Evolutionary conservation across 2,888 invertebrate genomes (phyloP), one percentile per base, ranked within the genome.

Genomic region (Standfussiana lucernea): DNA sequence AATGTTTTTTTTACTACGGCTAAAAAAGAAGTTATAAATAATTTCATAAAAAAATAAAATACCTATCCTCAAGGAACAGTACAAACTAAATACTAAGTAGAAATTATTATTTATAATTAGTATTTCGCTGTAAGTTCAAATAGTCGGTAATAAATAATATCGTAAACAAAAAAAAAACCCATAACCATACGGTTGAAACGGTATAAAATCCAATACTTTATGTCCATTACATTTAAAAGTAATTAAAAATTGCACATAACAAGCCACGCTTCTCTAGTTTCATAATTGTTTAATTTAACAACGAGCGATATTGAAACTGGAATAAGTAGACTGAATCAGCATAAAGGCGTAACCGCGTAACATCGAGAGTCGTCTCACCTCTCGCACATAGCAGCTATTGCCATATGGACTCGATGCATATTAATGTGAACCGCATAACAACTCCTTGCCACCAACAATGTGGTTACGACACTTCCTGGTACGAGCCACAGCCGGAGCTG

Each of bases 381-480:
- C 90, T 90, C 89, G 87, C 88, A 89, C 87, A 89, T 89, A 89
- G 75, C 86, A 89, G 73, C 88, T 82, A 89, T 87, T 88, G 86
- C 88, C 88, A 88, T 89, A 88, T 87, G 92, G 90, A 92, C 93
- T 93, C 91, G 91, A 93, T 94, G 93, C 94, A 94, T 95, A 94
- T 93, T 94, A 94, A 95, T 94, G 92, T 87, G 91, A 89, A 93
- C 91, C 92, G 90, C 93, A 93, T 93, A 93, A 93, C 90, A 88
- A 91, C 93, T 92, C 91, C 91, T 91, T 92, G 90, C 89, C 88
- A 91, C 84, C 87, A 89, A 93, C 93, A 91, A 92, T 93, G 92
- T 90, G 89, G 91, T 95, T 94, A 93, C 94, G 87, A 94, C 92
- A 95, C 90, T 95, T 95, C 95, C 95, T 94, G 92, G 93, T 95